These are phyloP conservation scores for Microctonus brassicae DNA, from an alignment of 2,888 invertebrate species.

Conservation along the genomic window DNA sequence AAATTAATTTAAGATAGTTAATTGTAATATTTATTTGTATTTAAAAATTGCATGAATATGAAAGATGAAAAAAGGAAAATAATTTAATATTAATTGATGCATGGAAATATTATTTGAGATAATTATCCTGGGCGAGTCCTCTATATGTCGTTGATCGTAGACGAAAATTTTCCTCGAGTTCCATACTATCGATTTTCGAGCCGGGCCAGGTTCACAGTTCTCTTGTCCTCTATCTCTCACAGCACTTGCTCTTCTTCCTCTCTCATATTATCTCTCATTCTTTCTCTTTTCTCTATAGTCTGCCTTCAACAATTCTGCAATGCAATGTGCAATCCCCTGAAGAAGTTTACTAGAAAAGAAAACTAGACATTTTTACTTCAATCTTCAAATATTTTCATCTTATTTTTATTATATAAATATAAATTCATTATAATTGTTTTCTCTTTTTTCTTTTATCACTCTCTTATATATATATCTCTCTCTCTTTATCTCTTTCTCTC, in stretches of 20 bases:
- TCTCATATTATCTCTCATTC: background rate
- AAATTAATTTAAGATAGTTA: too few species aligned
- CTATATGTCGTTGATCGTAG: constrained; percentile 29
- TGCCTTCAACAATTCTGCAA: background rate
- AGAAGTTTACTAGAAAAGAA: background rate
- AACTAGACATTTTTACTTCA: background rate
- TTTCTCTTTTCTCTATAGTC: background rate
- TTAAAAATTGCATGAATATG: too few species aligned
- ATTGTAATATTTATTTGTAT: too few species aligned
- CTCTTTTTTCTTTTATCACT: too few species aligned
- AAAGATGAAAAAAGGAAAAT: too few species aligned
- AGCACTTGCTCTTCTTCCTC: background rate
- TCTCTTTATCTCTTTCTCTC: too few species aligned
- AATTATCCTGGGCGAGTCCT: constrained; percentile 11
- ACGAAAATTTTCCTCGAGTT: constrained; percentile 41
- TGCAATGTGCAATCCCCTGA: background rate
- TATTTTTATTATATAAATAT: too few species aligned
- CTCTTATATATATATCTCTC: too few species aligned
- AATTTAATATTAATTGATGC: too few species aligned
- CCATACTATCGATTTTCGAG: constrained; percentile 45
- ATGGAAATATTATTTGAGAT: background rate
- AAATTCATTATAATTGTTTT: too few species aligned
- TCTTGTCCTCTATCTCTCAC: constrained; percentile 15
- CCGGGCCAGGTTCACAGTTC: constrained; percentile 32
- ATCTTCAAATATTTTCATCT: background rate